These are phyloP conservation scores for Oscheius onirici DNA, from an alignment of 2,888 invertebrate species.

Conservation along the genomic window DNA sequence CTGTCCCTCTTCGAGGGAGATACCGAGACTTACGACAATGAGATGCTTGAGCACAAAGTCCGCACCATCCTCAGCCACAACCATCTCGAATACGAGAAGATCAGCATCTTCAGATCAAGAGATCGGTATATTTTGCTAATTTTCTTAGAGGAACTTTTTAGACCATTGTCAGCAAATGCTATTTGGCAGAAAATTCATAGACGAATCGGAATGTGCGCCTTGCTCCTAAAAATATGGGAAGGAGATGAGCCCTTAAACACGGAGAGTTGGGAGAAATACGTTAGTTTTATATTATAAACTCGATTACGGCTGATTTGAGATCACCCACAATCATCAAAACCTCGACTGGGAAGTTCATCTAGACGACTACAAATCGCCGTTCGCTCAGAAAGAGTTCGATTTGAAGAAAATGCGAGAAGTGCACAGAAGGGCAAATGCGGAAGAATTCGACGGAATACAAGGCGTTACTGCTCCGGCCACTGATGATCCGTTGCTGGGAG, in stretches of 20 bases:
- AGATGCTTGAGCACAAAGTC: neutral
- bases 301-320: neutral
- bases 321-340: neutral
- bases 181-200: neutral
- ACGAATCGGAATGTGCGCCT: too few relatives aligned
- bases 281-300: neutral
- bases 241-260: neutral
- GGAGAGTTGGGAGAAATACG: neutral
- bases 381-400: neutral
- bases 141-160: conserved; percentile 4
- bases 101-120: neutral
- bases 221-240: too few relatives aligned
- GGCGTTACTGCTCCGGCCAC: neutral
- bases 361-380: neutral
- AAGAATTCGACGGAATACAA: neutral
- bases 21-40: neutral
- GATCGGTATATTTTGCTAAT: too few relatives aligned
- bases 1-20: neutral
- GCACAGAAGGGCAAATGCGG: neutral
- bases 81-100: neutral
- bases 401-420: neutral
- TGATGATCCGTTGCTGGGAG: neutral
- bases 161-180: neutral
- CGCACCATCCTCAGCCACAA: neutral
- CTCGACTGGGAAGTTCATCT: neutral